Base-by-base conservation (phyloP, 2,797 vertebrate species). In the Poecilia wingei region DNA sequence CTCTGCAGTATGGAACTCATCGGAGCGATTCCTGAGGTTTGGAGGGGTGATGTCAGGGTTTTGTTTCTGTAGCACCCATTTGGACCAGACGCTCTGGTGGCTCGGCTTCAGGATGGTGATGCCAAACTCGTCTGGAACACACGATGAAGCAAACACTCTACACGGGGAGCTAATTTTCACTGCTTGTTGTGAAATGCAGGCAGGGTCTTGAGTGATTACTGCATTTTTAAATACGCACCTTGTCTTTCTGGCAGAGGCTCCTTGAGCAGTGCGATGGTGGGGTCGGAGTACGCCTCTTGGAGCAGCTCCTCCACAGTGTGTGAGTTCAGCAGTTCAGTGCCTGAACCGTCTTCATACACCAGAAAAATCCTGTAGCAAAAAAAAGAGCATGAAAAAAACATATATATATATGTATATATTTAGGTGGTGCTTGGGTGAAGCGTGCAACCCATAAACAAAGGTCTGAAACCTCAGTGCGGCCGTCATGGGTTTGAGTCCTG, bases 51-150 rank as follows among this genome's bases (percentile, higher is more conserved):
- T 95, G 68, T 94, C 95, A 25, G 95, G 91, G 55, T 94, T 88
- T 77, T 96, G 93, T 91, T 96, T 97, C 84, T 91, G 93, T 72
- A 94, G 91, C 28, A 96, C 46, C 98, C 98, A 98, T 9, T 88
- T 93, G 4, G 97, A 96, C 36, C 91, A 93, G 47, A 88, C 80
- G 25, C 86, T 86, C 87, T 94, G 93, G 25, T 89, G 87, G 79
- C 96, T 84, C n/a, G 98, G 98, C 51, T 87, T 92, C 25, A 99
- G 92, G 76, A 98, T 43, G 5, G 96, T 98, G 79, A 98, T 96
- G 72, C 92, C 96, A 84, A 95, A 88, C 47, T 94, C 88, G 53
- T 93, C 98, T 99, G 90, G 43, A 82, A 79, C 13, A 79, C 22
- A 18, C 57, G 70, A 33, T 72, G 25, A 77, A 64, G 82, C 20